Percentiles rank a stretch among this genome's conserved stretches.
These are phyloP conservation scores for Psylliodes chrysocephalus DNA, from an alignment of 2,888 invertebrate species.

Conservation along the genomic window DNA sequence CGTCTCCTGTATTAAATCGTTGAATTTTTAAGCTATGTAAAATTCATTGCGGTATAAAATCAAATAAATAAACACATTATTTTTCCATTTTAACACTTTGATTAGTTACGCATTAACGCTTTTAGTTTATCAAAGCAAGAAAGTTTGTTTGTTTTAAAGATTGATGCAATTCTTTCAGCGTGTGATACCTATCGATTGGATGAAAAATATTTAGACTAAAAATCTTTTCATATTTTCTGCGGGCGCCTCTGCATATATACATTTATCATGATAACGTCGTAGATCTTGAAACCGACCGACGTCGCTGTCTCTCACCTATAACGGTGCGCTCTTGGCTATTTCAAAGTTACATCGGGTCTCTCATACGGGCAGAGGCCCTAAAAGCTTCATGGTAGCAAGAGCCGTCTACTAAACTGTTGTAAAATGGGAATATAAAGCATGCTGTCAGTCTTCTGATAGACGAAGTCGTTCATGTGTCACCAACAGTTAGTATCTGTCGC, in stretches of 20 bases:
- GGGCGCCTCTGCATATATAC: constrained; percentile 32
- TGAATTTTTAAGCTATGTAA: too few species aligned
- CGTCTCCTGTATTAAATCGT: too few species aligned
- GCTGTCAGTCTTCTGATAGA: constrained; percentile 60
- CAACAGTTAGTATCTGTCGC: constrained; percentile 51
- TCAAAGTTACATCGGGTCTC: constrained; percentile 52
- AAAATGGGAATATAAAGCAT: constrained; percentile 65
- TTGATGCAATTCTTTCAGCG: too few species aligned
- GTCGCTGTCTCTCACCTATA: constrained; percentile 56
- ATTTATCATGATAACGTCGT: constrained; percentile 45
- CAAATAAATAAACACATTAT: too few species aligned
- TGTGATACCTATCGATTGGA: too few species aligned
- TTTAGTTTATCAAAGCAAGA: too few species aligned
- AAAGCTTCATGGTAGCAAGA: constrained; percentile 57
- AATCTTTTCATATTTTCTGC: constrained; percentile 15
- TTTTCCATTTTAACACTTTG: too few species aligned
- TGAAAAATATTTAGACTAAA: too few species aligned
- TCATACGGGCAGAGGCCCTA: constrained; percentile 52
- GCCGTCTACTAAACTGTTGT: constrained; percentile 63
- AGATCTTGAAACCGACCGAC: constrained; percentile 38
- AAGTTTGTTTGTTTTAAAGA: too few species aligned
- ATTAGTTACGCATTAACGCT: too few species aligned
- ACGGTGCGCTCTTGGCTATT: constrained; percentile 60
- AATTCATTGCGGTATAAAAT: too few species aligned
- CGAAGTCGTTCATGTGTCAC: constrained; percentile 55